These are phyloP conservation scores for Sepiola atlantica DNA, from an alignment of 2,888 invertebrate species.

Conservation along the genomic window DNA sequence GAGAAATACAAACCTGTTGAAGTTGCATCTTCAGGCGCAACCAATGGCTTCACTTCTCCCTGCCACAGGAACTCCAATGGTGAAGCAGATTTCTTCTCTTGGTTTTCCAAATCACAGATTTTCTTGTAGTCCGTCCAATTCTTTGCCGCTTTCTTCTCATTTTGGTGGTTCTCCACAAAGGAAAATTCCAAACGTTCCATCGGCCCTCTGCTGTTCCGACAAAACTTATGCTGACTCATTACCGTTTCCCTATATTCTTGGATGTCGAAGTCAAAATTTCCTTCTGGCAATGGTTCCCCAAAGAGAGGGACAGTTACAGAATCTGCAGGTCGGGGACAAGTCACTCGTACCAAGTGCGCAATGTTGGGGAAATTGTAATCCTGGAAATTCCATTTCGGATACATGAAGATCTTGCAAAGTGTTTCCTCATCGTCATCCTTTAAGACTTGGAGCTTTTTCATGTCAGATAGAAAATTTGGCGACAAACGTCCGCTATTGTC, in stretches of 20 bases:
- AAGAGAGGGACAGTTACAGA: conserved; percentile 47
- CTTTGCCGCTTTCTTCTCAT: conserved; percentile 52
- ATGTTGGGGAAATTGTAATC: conserved; percentile 62
- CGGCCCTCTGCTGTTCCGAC: not conserved
- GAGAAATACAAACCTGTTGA: conserved; percentile 56
- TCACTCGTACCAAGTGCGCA: conserved; percentile 50
- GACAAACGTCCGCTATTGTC: not conserved
- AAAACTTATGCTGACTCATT: conserved; percentile 40
- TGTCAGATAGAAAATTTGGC: not conserved
- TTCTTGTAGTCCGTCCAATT: conserved; percentile 69
- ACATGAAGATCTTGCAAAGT: not conserved
- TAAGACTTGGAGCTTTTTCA: not conserved
- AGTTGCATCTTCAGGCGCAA: conserved; percentile 61
- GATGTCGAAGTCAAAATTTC: conserved; percentile 55
- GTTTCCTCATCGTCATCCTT: not conserved
- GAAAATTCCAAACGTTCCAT: conserved; percentile 59
- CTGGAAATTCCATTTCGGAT: conserved; percentile 57
- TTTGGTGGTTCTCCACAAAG: conserved; percentile 54
- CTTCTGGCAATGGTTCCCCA: conserved; percentile 42
- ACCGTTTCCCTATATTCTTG: conserved; percentile 50
- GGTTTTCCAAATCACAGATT: conserved; percentile 48
- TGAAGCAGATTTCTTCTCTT: conserved; percentile 46
- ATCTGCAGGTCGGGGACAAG: conserved; percentile 55
- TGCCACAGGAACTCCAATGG: conserved; percentile 62
- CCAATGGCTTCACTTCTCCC: conserved; percentile 65